phyloP scores from a whole-genome alignment of 1,140 invertebrate species.

The Drosophila teissieri region DNA sequence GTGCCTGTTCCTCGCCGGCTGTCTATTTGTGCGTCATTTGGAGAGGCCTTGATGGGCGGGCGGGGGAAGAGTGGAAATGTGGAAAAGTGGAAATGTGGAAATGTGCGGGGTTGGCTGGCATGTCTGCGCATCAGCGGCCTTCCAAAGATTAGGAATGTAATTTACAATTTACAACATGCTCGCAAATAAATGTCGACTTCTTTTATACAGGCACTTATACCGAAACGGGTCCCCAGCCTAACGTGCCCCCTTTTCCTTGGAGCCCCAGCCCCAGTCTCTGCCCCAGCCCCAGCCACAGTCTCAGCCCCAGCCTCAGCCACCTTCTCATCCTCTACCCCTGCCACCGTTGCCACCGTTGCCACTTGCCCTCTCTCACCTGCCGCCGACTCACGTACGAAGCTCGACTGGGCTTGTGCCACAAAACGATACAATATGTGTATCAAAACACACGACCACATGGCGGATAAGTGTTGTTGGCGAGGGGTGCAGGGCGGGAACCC shows the following conservation, averaged over 20 bases:
- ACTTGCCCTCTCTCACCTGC: constrained; percentile 9
- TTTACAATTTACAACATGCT: constrained; percentile 84
- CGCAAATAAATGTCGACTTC: constrained; percentile 83
- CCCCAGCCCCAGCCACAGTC: neutral
- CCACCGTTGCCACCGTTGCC: neutral
- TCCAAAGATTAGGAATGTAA: constrained; percentile 81
- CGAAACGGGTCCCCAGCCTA: constrained; percentile 22
- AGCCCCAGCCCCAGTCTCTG: neutral
- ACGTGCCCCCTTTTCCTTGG: neutral
- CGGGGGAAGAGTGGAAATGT: constrained; percentile 27
- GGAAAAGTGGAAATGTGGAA: neutral
- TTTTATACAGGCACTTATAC: constrained; percentile 80
- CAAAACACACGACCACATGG: constrained; percentile 74
- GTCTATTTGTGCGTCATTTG: constrained; percentile 59
- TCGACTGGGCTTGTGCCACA: constrained; percentile 48
- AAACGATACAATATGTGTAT: constrained; percentile 82
- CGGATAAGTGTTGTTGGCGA: constrained; percentile 28
- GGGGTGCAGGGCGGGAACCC: neutral
- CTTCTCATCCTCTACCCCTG: neutral
- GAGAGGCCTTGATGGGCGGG: constrained; percentile 4
- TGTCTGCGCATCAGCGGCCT: constrained; percentile 34
- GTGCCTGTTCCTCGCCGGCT: constrained; percentile 53
- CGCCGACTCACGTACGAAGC: constrained; percentile 32
- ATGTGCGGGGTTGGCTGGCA: constrained; percentile 29
- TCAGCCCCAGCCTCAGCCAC: neutral